A percentile compares a stretch with the other conserved stretches of the same genome.
phyloP scores from a whole-genome alignment of 2,113 vertebrate genomes.

The Patagioenas fasciata region DNA sequence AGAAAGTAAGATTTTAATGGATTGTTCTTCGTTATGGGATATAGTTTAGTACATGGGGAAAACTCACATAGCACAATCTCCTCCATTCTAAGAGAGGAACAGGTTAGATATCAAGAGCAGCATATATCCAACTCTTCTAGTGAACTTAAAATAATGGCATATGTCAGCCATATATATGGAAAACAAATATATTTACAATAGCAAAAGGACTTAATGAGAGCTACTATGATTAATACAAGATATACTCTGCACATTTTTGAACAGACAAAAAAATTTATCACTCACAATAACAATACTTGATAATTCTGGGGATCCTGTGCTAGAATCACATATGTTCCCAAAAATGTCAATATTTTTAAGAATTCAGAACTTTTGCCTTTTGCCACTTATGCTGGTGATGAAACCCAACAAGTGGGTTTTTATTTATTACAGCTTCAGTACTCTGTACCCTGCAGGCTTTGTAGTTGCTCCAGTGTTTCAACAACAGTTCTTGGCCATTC shows the following conservation, averaged over 20 bases:
- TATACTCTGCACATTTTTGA: background rate
- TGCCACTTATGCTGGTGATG: background rate
- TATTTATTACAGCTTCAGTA: background rate
- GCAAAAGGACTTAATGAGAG: background rate
- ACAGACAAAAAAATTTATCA: background rate
- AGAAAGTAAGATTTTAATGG: background rate
- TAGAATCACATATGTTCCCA: background rate
- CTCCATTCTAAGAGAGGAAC: background rate
- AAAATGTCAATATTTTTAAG: background rate
- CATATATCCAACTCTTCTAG: background rate
- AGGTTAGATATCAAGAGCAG: background rate
- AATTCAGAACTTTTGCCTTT: background rate
- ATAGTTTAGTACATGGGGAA: background rate
- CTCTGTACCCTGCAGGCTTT: background rate
- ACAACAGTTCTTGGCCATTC: accelerated
- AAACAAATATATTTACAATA: background rate
- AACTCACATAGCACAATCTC: background rate
- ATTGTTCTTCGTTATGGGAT: background rate
- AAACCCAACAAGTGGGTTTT: background rate
- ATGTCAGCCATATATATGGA: background rate
- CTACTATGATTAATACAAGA: background rate
- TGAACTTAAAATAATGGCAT: background rate
- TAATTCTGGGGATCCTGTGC: background rate
- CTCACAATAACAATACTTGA: background rate
- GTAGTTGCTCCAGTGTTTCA: background rate